Base-by-base conservation (phyloP, 2,888 invertebrate species). In the Ischnus inquisitorius region DNA sequence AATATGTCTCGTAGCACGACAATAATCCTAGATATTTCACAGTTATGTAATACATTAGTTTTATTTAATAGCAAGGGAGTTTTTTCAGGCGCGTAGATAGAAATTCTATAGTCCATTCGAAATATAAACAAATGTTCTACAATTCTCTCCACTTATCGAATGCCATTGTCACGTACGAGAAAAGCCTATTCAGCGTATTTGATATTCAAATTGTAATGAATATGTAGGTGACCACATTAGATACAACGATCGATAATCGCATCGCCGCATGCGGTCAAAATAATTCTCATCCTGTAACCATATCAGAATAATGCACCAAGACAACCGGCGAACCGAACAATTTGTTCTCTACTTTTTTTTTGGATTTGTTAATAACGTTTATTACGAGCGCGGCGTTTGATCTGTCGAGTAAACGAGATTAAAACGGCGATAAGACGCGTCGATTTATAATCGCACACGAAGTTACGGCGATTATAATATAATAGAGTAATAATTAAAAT, bases 1-100 rank as follows among this genome's bases (percentile, higher is more conserved):
- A 65, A 79, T 28, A 64, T 48, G 34, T 80, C 81, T 84, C 62
- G 64, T 75, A 79, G 81, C 48, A 48, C 64, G 84, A 84, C 84
- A 84, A 84, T 84, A 84, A 84, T 81, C 46, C 28, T 57, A 60
- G 69, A 72, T 77, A 72, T 74, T 57, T 60, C 34, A 57, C 39
- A 68, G 10, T 77, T 41, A 48, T 22, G 48, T 41, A 60, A 1
- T 28, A 28, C 0, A 54, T 43, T 57, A 67, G 19, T 65, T 77
- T 71, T 60, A 28, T 48, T 51, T 62, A 57, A 69, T 64, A 75
- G 46, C 12, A 51, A 54, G 46, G 8, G 16, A 60, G 60, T 39
- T 41, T 39, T 74, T 43, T 46, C 34, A 16, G 43, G 46, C 54
- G 74, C 60, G 48, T 74, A 78, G 60, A 43, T 68, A 83, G 57